phyloP scores from a whole-genome alignment of 2,113 vertebrate genomes.

The Perca fluviatilis region DNA sequence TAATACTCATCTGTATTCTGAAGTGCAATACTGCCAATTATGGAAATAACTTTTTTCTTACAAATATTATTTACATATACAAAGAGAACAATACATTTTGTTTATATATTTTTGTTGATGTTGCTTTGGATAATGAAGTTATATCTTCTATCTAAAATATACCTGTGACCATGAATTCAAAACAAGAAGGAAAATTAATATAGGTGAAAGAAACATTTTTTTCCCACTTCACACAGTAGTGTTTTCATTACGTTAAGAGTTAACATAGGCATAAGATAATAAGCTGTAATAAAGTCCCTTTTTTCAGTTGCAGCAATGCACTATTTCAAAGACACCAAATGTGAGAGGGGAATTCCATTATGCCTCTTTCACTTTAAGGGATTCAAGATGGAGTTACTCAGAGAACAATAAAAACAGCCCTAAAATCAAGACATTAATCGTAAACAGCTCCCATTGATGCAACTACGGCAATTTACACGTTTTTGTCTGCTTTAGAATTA shows the following conservation, averaged over 20 bases:
- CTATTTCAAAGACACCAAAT: conserved; percentile 6
- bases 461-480: conserved; percentile 2
- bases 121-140: conserved; percentile 2
- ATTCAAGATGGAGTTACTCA: conserved; percentile 42
- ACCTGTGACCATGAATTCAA: neutral
- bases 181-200: neutral
- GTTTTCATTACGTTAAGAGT: neutral
- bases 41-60: neutral
- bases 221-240: neutral
- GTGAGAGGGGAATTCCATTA: conserved; percentile 8
- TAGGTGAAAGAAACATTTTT: neutral
- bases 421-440: conserved; percentile 39
- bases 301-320: neutral
- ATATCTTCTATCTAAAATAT: neutral
- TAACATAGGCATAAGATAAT: neutral
- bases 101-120: neutral
- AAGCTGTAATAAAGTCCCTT: neutral
- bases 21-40: conserved; percentile 4
- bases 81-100: neutral
- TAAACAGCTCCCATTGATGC: conserved; percentile 34
- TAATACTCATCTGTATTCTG: conserved; percentile 10
- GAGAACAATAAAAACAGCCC: conserved; percentile 48
- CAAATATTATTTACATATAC: neutral
- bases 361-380: conserved; percentile 12
- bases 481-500: conserved; percentile 2